phyloP scores from a whole-genome alignment of 2,113 vertebrate species.

The Nyctibius bracteatus region DNA sequence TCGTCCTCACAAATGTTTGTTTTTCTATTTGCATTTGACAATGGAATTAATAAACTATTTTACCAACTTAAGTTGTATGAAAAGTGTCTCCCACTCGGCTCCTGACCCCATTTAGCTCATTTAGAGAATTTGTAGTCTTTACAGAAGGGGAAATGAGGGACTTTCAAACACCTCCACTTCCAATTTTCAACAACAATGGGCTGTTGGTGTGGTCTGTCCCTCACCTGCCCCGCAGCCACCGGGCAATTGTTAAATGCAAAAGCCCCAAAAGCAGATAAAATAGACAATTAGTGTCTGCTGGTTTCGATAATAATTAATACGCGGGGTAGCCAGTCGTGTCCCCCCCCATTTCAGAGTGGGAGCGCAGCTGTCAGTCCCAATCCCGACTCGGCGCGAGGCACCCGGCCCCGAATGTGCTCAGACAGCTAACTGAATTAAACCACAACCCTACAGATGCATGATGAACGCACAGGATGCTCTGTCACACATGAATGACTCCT shows the following conservation, averaged over 20 bases:
- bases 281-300: slow-evolving; percentile 30
- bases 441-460: slow-evolving; percentile 85
- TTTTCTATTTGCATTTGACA: slow-evolving; percentile 62
- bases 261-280: slow-evolving; percentile 32
- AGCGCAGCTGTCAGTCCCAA: slow-evolving; percentile 79
- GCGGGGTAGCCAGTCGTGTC: slow-evolving; percentile 63
- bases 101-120: neutral
- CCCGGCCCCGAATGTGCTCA: slow-evolving; percentile 74
- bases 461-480: slow-evolving; percentile 84
- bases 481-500: slow-evolving; percentile 84
- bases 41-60: slow-evolving; percentile 48
- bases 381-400: slow-evolving; percentile 54
- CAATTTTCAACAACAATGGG: slow-evolving; percentile 51
- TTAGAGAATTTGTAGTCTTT: neutral
- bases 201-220: slow-evolving; percentile 28
- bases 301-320: slow-evolving; percentile 66
- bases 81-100: neutral
- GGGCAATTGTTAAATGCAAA: slow-evolving; percentile 20
- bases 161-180: slow-evolving; percentile 32
- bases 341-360: slow-evolving; percentile 71
- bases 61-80: slow-evolving; percentile 16
- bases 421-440: slow-evolving; percentile 82
- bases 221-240: slow-evolving; percentile 58
- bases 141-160: neutral
- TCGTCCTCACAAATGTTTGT: slow-evolving; percentile 58